Evolutionary conservation across 2,888 invertebrate species (phyloP).

Genomic region (Acrobasis repandana): DNA sequence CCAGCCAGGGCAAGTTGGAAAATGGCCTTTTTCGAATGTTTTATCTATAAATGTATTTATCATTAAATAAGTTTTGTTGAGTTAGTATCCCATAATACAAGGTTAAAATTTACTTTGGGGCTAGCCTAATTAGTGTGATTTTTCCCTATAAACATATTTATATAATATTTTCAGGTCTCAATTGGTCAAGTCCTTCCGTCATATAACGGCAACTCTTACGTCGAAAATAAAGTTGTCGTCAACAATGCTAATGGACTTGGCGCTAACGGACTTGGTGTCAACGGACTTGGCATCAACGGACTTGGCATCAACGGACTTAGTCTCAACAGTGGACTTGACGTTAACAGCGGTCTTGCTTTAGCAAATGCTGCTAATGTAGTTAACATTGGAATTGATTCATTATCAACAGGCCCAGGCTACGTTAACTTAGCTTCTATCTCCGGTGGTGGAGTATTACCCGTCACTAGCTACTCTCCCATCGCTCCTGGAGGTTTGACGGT

Average conservation of each 20-base stretch:
- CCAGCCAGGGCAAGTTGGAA: no score
- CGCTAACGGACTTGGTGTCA: no score
- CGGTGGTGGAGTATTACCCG: conserved; percentile 38
- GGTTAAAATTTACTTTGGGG: no score
- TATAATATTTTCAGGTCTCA: conserved; percentile 1
- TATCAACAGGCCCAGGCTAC: background rate
- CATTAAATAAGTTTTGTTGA: no score
- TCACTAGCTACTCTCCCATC: conserved; percentile 45
- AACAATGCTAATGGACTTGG: no score
- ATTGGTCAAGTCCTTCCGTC: conserved; percentile 12
- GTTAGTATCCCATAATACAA: no score
- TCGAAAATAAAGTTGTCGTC: conserved; percentile 17
- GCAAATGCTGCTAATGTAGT: conserved; percentile 10
- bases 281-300: background rate
- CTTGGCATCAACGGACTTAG: no score
- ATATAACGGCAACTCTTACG: conserved; percentile 23
- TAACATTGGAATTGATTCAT: conserved; percentile 1
- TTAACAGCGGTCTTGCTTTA: background rate
- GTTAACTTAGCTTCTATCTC: conserved; percentile 25
- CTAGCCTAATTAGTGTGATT: no score
- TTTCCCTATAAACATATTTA: no score
- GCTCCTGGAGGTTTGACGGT: conserved; percentile 47
- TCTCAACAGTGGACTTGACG: background rate
- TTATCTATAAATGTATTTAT: no score
- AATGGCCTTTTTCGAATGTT: no score